These are phyloP conservation scores for Oreortyx pictus DNA, from an alignment of 2,797 vertebrate species.

Conservation along the genomic window DNA sequence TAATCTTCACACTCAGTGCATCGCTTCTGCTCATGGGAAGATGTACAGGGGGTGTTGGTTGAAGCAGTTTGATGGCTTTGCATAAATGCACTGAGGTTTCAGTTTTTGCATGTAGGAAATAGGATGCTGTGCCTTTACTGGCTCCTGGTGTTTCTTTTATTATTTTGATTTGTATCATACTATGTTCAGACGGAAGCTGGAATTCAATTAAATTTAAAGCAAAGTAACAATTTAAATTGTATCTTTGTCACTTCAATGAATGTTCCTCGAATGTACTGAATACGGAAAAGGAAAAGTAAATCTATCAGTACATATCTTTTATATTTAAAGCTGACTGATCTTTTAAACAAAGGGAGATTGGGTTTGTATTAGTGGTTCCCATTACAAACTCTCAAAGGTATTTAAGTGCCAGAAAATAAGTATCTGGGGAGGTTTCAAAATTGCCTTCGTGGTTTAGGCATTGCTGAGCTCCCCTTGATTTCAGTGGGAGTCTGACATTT, in stretches of 20 bases:
- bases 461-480: neutral
- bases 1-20: no score
- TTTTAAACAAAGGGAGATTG: neutral
- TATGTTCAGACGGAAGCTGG: neutral
- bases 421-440: neutral
- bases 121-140: neutral
- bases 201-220: neutral
- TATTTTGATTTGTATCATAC: neutral
- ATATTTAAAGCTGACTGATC: neutral
- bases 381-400: neutral
- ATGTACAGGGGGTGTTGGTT: neutral
- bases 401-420: neutral
- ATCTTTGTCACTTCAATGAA: neutral
- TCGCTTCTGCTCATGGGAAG: neutral
- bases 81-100: neutral
- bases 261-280: neutral
- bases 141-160: neutral
- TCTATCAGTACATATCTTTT: neutral
- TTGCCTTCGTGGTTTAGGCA: neutral
- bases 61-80: neutral
- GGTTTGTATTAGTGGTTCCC: neutral
- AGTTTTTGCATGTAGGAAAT: neutral
- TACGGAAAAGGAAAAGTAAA: neutral
- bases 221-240: neutral
- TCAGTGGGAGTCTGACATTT: neutral